Base-by-base conservation (phyloP, 2,888 invertebrate species). In the Cylindroiulus punctatus region DNA sequence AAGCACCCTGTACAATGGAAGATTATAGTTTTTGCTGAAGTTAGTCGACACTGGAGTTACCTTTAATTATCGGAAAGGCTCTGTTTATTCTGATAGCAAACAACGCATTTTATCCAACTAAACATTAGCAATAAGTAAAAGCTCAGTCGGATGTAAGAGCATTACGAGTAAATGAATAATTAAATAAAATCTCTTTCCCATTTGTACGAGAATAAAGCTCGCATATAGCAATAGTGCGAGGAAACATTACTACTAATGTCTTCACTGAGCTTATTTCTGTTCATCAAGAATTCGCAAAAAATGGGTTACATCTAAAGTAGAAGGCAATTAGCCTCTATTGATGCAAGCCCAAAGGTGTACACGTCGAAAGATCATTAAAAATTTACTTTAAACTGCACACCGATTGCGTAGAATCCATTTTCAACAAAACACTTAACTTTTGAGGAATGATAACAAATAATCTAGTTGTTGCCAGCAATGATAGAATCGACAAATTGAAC, bases 61-160 rank as follows among this genome's bases (percentile, higher is more conserved):
- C 26, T 65, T 65, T 65, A 65, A 65, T 65, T 65, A 26, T 65
- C 65, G 65, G n/a, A 65, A 65, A 26, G 26, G 30, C 17, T 76
- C 76, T 32, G 76, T 1, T 17, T 76, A 76, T 32, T 76, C 76
- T 26, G 76, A 30, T 32, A 76, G 30, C 76, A 30, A 76, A 32
- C 30, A 76, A 76, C 76, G 2, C 32, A 14, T 76, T 26, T 30
- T 17, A 30, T 76, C 76, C 76, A 76, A 30, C 76, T 76, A 76
- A 76, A 76, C 32, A 76, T 76, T 76, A 76, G 76, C 14, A 26
- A 76, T 76, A 76, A 76, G 76, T 76, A 76, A 76, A 76, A 76
- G 76, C 76, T 32, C 76, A 76, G 76, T 76, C 76, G 76, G 76
- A 76, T 32, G 76, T 30, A 76, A 26, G 76, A 30, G 76, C 76